phyloP scores from a whole-genome alignment of 2,113 vertebrate genomes.

The Rhinichthys klamathensis region DNA sequence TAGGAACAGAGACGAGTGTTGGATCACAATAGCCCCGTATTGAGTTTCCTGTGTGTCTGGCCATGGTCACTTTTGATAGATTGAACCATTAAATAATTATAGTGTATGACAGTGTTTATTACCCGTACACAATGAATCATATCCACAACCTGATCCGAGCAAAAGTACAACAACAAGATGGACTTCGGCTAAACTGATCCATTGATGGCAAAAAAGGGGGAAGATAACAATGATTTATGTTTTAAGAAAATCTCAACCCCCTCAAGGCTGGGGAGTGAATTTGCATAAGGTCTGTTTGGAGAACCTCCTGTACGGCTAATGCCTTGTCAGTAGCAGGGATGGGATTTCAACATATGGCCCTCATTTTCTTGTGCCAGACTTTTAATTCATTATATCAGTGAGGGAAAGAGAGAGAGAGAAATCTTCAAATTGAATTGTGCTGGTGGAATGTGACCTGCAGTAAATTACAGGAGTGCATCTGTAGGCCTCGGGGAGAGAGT shows the following conservation, averaged over 20 bases:
- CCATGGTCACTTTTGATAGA: slow-evolving; percentile 65
- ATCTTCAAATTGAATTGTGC: slow-evolving; percentile 67
- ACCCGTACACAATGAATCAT: slow-evolving; percentile 64
- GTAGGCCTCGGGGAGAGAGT: slow-evolving; percentile 51
- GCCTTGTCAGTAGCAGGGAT: slow-evolving; percentile 65
- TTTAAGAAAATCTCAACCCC: slow-evolving; percentile 46
- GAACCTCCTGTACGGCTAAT: slow-evolving; percentile 59
- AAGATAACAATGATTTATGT: slow-evolving; percentile 52
- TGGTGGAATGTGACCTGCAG: slow-evolving; percentile 64
- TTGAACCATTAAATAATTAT: slow-evolving; percentile 69
- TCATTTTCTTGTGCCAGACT: slow-evolving; percentile 67
- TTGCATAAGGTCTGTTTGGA: slow-evolving; percentile 66
- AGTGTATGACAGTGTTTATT: slow-evolving; percentile 63
- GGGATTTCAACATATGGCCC: slow-evolving; percentile 70
- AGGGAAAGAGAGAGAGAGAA: slow-evolving; percentile 41
- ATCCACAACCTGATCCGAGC: slow-evolving; percentile 56
- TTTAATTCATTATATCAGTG: slow-evolving; percentile 68
- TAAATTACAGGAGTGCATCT: slow-evolving; percentile 56
- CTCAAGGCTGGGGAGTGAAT: slow-evolving; percentile 53
- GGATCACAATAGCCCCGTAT: slow-evolving; percentile 56
- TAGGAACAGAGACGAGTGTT: slow-evolving; percentile 59
- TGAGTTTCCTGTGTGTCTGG: slow-evolving; percentile 64
- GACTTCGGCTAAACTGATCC: slow-evolving; percentile 29
- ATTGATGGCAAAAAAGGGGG: slow-evolving; percentile 14
- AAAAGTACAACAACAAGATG: slow-evolving; percentile 19